phyloP scores from a whole-genome alignment of 2,113 vertebrate species.

The Poeciliopsis prolifica region DNA sequence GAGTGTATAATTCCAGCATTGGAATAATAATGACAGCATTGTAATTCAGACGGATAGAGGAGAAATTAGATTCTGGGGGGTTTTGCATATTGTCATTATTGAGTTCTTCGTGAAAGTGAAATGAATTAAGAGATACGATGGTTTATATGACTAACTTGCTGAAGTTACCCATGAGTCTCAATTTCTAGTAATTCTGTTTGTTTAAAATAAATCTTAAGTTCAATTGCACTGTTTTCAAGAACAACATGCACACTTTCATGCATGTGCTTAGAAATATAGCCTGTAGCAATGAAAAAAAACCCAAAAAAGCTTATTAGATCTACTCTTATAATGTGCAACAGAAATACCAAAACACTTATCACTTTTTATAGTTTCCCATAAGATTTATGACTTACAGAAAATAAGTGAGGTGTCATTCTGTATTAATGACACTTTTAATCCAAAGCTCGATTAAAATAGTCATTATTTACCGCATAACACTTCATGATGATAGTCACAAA shows the following conservation, averaged over 20 bases:
- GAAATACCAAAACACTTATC: conserved; percentile 58
- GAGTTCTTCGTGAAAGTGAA: conserved; percentile 58
- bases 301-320: conserved; percentile 36
- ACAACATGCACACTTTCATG: not conserved
- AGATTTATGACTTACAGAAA: conserved; percentile 15
- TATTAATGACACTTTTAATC: no score
- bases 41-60: conserved; percentile 75
- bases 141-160: conserved; percentile 42
- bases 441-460: no score
- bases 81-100: conserved; percentile 72
- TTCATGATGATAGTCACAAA: no score
- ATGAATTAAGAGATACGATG: conserved; percentile 56
- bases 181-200: conserved; percentile 35
- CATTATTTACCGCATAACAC: no score
- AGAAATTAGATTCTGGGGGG: conserved; percentile 66
- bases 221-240: conserved; percentile 42
- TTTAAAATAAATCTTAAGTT: conserved; percentile 47
- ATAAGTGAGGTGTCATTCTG: no score
- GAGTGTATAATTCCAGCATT: conserved; percentile 71
- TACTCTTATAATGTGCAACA: conserved; percentile 43
- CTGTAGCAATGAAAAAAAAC: not conserved
- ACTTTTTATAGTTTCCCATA: conserved; percentile 35
- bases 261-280: not conserved
- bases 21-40: conserved; percentile 76
- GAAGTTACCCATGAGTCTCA: conserved; percentile 35